Conservation (phyloP, 2,888 invertebrate species). For the Euspilapteryx auroguttella region DNA sequence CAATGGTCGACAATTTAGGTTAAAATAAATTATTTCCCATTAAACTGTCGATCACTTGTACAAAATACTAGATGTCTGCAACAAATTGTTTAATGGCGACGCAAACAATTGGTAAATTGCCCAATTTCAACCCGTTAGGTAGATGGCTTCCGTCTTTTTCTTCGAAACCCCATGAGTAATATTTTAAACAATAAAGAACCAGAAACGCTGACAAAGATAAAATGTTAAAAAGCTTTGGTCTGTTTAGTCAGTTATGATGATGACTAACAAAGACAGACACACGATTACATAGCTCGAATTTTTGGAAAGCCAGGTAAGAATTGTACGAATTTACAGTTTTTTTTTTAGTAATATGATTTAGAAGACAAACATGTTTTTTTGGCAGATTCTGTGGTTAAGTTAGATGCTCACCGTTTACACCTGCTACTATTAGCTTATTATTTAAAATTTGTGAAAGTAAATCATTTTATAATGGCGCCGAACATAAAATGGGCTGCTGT, state of each 20-base stretch:
- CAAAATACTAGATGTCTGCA: conserved; percentile 5
- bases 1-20: no score
- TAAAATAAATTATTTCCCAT: background rate
- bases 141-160: conserved; percentile 13
- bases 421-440: background rate
- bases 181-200: conserved; percentile 6
- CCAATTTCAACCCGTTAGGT: conserved; percentile 16
- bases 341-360: no score
- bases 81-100: conserved; percentile 32
- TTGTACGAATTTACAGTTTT: no score
- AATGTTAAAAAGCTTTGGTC: no score
- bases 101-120: conserved; percentile 21
- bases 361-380: no score
- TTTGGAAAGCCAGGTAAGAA: no score
- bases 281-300: no score
- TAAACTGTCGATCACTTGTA: background rate
- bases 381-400: no score
- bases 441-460: background rate
- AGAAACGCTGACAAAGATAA: no score
- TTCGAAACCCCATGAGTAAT: conserved; percentile 18
- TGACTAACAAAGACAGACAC: no score
- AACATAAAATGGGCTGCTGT: background rate
- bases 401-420: no score
- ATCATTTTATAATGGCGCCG: background rate
- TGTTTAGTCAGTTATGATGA: no score